Evolutionary conservation across 2,113 vertebrate species (phyloP).

Genomic region (Spea multiplicata): DNA sequence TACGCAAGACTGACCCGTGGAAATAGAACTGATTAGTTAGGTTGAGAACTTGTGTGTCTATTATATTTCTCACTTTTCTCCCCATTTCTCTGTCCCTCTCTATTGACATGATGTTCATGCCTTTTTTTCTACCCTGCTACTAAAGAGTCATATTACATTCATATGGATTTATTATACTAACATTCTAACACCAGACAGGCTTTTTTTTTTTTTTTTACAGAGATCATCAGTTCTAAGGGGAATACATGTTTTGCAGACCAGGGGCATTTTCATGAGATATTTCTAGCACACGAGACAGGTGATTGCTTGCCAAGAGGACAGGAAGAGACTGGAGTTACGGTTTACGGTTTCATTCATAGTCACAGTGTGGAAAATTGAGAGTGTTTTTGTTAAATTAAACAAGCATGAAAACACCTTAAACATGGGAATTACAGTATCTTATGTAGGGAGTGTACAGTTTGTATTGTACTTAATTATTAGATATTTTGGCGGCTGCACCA

Average conservation of each 20-base stretch:
- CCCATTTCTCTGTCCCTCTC: too few species aligned
- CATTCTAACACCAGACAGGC: too few species aligned
- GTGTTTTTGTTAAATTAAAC: conserved; percentile 35
- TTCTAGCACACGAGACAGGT: conserved; percentile 25
- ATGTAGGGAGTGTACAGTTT: background rate
- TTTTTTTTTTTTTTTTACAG: too few species aligned
- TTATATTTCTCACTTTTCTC: too few species aligned
- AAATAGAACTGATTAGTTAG: too few species aligned
- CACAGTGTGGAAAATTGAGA: conserved; percentile 41
- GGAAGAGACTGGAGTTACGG: conserved; percentile 34
- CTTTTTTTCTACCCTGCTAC: too few species aligned
- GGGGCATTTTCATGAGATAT: conserved; percentile 20
- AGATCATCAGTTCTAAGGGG: conserved; percentile 7
- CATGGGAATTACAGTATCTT: background rate
- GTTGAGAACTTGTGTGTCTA: too few species aligned
- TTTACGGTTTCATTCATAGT: conserved; percentile 31
- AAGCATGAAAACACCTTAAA: conserved; percentile 38
- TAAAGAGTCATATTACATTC: too few species aligned
- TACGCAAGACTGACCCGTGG: too few species aligned
- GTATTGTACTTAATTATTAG: conserved; percentile 2
- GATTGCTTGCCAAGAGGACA: conserved; percentile 36
- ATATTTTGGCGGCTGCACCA: background rate
- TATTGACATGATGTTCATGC: too few species aligned
- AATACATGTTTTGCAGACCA: conserved; percentile 24
- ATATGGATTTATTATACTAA: too few species aligned